These are phyloP conservation scores for Maconellicoccus hirsutus DNA, from an alignment of 1,140 invertebrate genomes.

Conservation along the genomic window DNA sequence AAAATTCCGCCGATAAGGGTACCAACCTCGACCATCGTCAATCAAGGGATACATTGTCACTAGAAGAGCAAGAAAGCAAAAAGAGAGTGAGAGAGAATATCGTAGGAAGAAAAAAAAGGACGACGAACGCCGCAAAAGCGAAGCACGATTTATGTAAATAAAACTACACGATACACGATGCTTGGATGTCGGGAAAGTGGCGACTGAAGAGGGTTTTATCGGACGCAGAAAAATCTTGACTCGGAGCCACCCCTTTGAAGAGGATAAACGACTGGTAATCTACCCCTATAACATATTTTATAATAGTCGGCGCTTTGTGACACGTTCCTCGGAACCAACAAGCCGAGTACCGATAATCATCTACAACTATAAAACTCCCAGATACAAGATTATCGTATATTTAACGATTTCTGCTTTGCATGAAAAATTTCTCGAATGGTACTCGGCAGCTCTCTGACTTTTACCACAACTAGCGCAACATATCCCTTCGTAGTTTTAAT, in stretches of 20 bases:
- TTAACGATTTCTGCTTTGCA: conserved; percentile 4
- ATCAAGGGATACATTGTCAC: too few species aligned
- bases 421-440: neutral
- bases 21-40: too few species aligned
- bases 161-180: neutral
- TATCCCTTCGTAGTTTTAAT: neutral
- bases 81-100: too few species aligned
- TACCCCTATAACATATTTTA: conserved; percentile 15
- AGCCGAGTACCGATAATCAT: neutral
- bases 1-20: too few species aligned
- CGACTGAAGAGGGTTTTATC: neutral
- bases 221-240: neutral
- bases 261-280: conserved; percentile 17
- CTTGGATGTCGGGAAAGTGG: neutral
- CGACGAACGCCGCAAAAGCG: neutral
- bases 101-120: too few species aligned
- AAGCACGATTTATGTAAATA: conserved; percentile 11
- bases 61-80: too few species aligned
- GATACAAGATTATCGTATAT: conserved; percentile 14
- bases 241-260: conserved; percentile 10
- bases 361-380: conserved; percentile 17
- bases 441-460: neutral
- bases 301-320: conserved; percentile 19
- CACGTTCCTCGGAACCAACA: conserved; percentile 1
- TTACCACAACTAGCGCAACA: neutral